These are phyloP conservation scores for Pristionchus arcanus DNA, from an alignment of 2,888 invertebrate species.

Conservation along the genomic window DNA sequence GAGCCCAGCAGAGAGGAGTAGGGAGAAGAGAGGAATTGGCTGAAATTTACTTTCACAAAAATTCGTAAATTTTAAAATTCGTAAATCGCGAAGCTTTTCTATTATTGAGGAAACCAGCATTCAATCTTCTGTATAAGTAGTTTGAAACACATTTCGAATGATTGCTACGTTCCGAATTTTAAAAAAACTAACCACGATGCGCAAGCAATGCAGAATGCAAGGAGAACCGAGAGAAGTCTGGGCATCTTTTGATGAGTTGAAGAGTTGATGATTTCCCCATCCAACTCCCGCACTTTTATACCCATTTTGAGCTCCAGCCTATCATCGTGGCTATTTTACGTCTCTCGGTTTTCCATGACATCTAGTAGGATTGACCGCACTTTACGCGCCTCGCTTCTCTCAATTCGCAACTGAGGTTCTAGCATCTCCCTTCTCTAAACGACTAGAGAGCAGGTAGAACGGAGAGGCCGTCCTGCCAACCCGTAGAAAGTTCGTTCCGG, in stretches of 20 bases:
- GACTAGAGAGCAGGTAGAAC: not conserved
- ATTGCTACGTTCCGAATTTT: not conserved
- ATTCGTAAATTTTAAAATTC: too few relatives aligned
- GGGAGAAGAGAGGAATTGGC: slow-evolving; percentile 35
- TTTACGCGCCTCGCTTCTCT: not conserved
- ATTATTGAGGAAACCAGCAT: too few relatives aligned
- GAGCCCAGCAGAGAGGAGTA: slow-evolving; percentile 16
- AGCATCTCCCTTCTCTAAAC: not conserved
- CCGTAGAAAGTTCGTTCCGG: slow-evolving; percentile 41
- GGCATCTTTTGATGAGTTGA: not conserved
- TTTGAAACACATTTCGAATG: not conserved
- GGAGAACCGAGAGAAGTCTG: slow-evolving; percentile 12
- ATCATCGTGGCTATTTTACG: not conserved
- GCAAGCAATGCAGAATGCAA: slow-evolving; percentile 24
- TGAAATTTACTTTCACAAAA: too few relatives aligned
- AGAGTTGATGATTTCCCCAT: not conserved
- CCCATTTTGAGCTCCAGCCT: not conserved
- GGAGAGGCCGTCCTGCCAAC: not conserved
- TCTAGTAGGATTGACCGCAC: slow-evolving; percentile 9
- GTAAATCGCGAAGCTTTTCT: too few relatives aligned
- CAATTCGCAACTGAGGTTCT: not conserved
- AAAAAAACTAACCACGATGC: slow-evolving; percentile 7
- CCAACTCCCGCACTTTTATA: not conserved
- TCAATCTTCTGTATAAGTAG: not conserved
- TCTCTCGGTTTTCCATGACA: slow-evolving; percentile 1